Base-by-base conservation (phyloP, 2,113 vertebrate genomes). In the Noctilio leporinus region DNA sequence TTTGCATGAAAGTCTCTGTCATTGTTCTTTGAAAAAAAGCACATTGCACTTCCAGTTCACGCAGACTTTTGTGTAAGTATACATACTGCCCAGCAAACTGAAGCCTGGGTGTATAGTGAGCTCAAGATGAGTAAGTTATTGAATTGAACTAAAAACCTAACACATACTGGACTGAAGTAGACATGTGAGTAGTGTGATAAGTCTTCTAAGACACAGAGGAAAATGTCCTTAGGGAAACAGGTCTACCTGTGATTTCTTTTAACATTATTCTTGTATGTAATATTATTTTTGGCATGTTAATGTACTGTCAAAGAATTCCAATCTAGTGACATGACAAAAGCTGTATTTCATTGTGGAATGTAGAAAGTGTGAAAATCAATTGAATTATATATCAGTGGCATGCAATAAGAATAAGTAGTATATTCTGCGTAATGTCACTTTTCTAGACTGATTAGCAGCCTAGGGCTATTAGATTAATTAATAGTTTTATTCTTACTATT, bases 261-360 rank as follows among this genome's bases (percentile, higher is more conserved):
- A 19, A 93, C 94, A 95, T 97, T 97, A 95, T 94, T 97, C 93
- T 97, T 96, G 59, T 70, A 53, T 91, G 86, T 73, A 95, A 96
- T 96, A 93, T 96, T 96, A 94, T 97, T 96, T 95, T 96, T 96
- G 96, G 93, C 97, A 96, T 81, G 88, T 96, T 96, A 97, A 97
- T 95, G 81, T 95, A 96, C 95, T 97, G 96, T 97, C 95, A 95
- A 95, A 94, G 89, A 95, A 96, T 97, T 96, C 88, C 95, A 97
- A 91, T 94, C 96, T 91, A 89, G 95, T 92, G 96, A 94, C 94
- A 96, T 94, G 96, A 91, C 94, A 94, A 97, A 97, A 96, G 93
- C 75, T 96, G 83, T 97, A 97, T 96, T 97, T 97, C 86, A 97
- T 70, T 95, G 77, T 43, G 22, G 88, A 96, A 95, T 40, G 45